Conservation (phyloP, 2,113 vertebrate genomes). For the Psilopogon haemacephalus region DNA sequence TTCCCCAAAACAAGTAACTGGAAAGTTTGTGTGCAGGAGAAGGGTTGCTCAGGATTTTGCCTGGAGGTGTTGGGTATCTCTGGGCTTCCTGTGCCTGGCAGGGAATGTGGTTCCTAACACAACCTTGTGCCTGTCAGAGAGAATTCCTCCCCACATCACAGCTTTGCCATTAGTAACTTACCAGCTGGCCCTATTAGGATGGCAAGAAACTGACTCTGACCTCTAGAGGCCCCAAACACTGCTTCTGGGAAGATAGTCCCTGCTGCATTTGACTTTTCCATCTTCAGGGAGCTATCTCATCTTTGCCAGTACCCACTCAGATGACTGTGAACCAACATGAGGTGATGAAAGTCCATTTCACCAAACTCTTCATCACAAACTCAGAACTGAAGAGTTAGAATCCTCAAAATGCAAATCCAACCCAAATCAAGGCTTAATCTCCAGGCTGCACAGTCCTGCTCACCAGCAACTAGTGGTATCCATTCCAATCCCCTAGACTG, state of each 20-base stretch:
- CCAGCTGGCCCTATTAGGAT: background rate
- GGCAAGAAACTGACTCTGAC: background rate
- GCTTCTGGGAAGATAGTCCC: background rate
- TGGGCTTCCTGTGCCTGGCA: background rate
- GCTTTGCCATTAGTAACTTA: background rate
- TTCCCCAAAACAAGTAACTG: background rate
- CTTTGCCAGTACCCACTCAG: background rate
- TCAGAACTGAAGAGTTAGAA: background rate
- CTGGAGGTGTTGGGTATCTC: background rate
- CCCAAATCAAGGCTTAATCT: background rate
- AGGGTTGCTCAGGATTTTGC: rapidly evolving
- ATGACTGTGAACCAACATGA: background rate
- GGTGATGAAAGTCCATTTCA: background rate
- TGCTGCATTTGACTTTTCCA: background rate
- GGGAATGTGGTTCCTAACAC: background rate
- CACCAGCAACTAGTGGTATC: background rate
- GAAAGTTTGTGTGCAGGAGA: background rate
- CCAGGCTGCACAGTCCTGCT: background rate
- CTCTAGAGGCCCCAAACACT: background rate
- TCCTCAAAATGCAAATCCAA: background rate
- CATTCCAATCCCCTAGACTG: background rate
- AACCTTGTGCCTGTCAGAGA: background rate
- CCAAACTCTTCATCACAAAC: background rate
- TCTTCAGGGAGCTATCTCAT: rapidly evolving
- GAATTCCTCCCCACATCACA: background rate